These are phyloP conservation scores for Corythornis cristatus DNA, from an alignment of 2,113 vertebrate genomes.

Conservation along the genomic window DNA sequence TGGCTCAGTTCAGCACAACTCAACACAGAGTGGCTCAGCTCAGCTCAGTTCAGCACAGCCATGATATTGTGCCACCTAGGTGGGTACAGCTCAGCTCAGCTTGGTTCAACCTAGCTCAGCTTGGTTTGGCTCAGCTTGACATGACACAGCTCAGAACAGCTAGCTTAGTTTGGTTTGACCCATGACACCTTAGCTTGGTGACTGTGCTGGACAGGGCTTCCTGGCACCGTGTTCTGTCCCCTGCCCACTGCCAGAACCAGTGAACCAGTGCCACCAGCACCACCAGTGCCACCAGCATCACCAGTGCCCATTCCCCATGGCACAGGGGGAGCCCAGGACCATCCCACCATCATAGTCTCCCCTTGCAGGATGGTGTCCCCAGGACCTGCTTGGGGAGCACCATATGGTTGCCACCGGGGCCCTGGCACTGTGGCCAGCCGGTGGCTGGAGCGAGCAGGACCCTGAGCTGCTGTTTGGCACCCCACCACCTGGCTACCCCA, in stretches of 20 bases:
- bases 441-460: background rate
- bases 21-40: background rate
- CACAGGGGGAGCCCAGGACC: background rate
- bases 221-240: background rate
- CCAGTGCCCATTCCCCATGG: fast-evolving
- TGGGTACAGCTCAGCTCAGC: background rate
- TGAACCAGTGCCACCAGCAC: background rate
- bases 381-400: background rate
- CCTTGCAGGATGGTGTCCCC: background rate
- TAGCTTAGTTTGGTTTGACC: fast-evolving
- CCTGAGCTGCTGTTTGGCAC: background rate
- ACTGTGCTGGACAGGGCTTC: background rate
- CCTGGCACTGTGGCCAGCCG: background rate
- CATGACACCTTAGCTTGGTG: fast-evolving
- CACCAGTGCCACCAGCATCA: background rate
- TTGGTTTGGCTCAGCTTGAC: no score
- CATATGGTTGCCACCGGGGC: fast-evolving
- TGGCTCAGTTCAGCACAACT: background rate
- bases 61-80: background rate
- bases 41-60: background rate
- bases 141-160: background rate
- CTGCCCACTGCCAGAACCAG: background rate
- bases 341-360: fast-evolving
- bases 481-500: background rate
- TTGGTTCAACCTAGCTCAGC: background rate